Base-by-base conservation (phyloP, 2,888 invertebrate genomes). In the Ormyrus thymus region DNA sequence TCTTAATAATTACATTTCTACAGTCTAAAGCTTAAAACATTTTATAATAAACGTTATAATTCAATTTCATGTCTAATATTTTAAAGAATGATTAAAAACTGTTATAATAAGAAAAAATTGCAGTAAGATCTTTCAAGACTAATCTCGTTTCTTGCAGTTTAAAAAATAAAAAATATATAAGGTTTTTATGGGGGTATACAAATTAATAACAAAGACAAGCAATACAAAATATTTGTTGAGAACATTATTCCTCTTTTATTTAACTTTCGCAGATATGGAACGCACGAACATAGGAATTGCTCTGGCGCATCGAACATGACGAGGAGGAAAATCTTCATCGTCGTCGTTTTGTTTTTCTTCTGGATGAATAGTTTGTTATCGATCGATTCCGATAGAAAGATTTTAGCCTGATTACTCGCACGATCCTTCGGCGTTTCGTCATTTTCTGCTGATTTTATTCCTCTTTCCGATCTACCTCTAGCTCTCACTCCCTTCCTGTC, bases 171-270 rank as follows among this genome's bases (percentile, higher is more conserved):
- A 78, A 75, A 45, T 62, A 46, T 55, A n/a, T 1, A 46, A 56
- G 46, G 71, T 71, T 66, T 10, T 7, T 46, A 10, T 74, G 9
- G 62, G 76, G 78, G 53, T 72, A 75, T 59, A 81, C 51, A 53
- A 76, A 78, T 43, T 50, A 80, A 78, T 53, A 59, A 73, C 13
- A 48, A 62, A 65, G 64, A 78, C 53, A 64, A 73, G 43, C 61
- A 71, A 61, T 68, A 70, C 58, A 62, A 51, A 61, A 70, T 65
- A 43, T 74, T 81, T 81, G 66, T 74, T 79, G 77, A 81, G 81
- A 81, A 81, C 76, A 79, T 79, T 79, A 79, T 77, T 81, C 77
- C 77, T 74, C 71, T 79, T 81, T 81, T 81, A 79, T 79, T 81
- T 71, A 79, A 79, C 68, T 77, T 79, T 58, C 79, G 79, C 77